A percentile compares a stretch with the other conserved stretches of the same genome.
These are phyloP conservation scores for Eulemur albifrons DNA, from an alignment of 2,797 vertebrate species.

Conservation along the genomic window DNA sequence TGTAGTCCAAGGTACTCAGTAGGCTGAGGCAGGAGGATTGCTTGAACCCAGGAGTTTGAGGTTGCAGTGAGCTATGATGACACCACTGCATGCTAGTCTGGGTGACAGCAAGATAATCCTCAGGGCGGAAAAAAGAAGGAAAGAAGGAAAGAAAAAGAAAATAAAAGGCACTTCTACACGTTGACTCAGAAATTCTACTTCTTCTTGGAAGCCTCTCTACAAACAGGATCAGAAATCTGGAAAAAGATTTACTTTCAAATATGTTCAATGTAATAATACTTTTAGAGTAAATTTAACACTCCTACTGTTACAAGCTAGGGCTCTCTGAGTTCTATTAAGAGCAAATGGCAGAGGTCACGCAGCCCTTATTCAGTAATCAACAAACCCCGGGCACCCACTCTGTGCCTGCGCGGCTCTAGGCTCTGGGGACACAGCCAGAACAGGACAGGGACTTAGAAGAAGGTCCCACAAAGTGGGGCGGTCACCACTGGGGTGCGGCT, in stretches of 20 bases:
- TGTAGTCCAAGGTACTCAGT: neutral
- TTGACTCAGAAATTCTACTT: neutral
- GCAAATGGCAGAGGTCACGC: neutral
- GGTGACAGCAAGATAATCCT: neutral
- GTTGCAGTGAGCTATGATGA: neutral
- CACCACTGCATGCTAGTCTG: neutral
- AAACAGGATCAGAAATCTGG: neutral
- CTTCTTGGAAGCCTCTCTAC: neutral
- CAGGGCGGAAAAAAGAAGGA: neutral
- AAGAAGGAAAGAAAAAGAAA: too few relatives aligned
- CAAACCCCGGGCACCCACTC: accelerated
- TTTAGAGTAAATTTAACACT: neutral
- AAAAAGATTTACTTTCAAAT: neutral
- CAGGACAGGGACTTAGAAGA: neutral
- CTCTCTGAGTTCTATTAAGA: neutral
- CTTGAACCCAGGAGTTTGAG: neutral
- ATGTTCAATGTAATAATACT: neutral
- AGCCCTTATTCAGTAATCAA: neutral
- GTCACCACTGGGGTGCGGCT: neutral
- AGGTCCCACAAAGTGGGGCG: neutral
- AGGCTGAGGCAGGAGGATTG: neutral
- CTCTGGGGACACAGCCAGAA: neutral
- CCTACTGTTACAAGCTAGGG: neutral
- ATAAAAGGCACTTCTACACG: neutral
- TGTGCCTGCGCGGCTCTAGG: neutral